A percentile compares a stretch with the other conserved stretches of the same genome.
Conservation (phyloP, 2,113 vertebrate genomes). For the Spea bombifrons region DNA sequence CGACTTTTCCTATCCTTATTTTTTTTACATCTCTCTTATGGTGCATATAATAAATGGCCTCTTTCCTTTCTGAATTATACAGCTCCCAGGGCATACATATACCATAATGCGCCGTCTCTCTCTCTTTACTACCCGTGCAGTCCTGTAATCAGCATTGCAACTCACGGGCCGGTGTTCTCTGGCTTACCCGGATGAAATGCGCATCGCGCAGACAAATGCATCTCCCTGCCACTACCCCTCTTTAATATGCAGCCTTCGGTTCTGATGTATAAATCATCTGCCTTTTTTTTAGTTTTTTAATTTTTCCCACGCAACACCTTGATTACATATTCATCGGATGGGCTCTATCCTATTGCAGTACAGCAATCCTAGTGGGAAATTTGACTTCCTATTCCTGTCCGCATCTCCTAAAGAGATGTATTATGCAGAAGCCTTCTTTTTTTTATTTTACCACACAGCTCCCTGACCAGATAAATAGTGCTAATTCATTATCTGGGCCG, state of each 20-base stretch:
- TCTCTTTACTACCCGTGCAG: conserved; percentile 36
- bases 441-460: neutral
- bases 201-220: conserved; percentile 3
- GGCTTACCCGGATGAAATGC: conserved; percentile 7
- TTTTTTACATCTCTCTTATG: conserved; percentile 30
- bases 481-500: conserved; percentile 4
- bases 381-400: neutral
- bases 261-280: conserved; percentile 15
- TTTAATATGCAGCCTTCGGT: conserved; percentile 11
- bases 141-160: neutral
- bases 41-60: conserved; percentile 42
- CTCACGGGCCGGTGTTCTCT: neutral
- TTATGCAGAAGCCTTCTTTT: conserved; percentile 21
- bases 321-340: conserved; percentile 23
- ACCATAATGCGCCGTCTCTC: conserved; percentile 29
- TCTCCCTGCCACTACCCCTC: conserved; percentile 21
- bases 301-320: neutral
- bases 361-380: conserved; percentile 3
- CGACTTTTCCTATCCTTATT: conserved; percentile 13
- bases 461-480: conserved; percentile 18
- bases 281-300: neutral
- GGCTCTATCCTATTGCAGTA: neutral
- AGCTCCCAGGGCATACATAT: conserved; percentile 42
- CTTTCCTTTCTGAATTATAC: conserved; percentile 37
- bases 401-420: conserved; percentile 12